Evolutionary conservation across 1,140 invertebrate species (phyloP), one percentile per base, ranked within the genome.

Genomic region (Planococcus citri): DNA sequence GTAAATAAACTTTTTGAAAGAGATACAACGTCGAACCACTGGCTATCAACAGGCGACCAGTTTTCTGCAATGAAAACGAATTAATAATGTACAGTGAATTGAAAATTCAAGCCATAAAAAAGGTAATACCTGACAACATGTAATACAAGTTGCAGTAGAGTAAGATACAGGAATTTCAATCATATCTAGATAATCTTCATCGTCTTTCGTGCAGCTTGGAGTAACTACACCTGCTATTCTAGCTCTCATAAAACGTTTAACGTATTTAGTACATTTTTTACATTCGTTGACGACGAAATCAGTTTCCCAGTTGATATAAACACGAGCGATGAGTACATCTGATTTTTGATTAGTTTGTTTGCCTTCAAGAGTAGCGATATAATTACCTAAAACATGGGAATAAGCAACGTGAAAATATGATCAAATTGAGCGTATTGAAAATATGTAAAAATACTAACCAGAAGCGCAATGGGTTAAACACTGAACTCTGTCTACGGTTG

Each of bases 181-280:
- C 85, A 87, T 87, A 75, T 87, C 86, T 33, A 87, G 75, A n/a
- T 68, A 41, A 60, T 73, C 73, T 38, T 72, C 71, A 60, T 73
- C 71, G 25, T 70, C 73, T 51, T 73, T 72, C 57, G 70, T 68
- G 70, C 73, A 68, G 70, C 83, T 85, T 0, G 85, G 84, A 1
- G 85, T 87, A 0, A 87, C 85, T 58, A 85, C 74, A 1, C 86
- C 86, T 12, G 87, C 86, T 37, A 88, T 87, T 70, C 87, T 79
- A 1, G 86, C 86, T 71, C 85, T 78, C 83, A 88, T 86, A 4
- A 85, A 80, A 69, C 85, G 83, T 72, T 79, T 79, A 75, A 51
- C 38, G 79, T 81, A 71, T 72, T 69, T 74, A 25, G 60, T 24
- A 10, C 10, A 64, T 27, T 25, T 64, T 64, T 64, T 64, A 17